Evolutionary conservation across 2,113 vertebrate genomes (phyloP).

Genomic region (Xenus cinereus): DNA sequence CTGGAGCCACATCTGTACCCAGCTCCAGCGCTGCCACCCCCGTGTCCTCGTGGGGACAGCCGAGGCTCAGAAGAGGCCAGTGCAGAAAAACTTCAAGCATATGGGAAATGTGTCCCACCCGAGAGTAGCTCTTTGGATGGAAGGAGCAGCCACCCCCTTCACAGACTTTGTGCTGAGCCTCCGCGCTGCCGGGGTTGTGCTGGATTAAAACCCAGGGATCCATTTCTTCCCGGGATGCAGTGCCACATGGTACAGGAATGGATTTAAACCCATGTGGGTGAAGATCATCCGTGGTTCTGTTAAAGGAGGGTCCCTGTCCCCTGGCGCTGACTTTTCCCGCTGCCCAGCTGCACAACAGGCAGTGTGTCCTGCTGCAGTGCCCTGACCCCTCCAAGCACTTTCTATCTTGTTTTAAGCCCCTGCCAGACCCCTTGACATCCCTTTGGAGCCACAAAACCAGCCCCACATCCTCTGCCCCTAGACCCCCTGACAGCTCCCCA

Average conservation of each 20-base stretch:
- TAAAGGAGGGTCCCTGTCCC: neutral
- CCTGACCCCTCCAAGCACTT: neutral
- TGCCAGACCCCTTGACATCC: rapidly evolving
- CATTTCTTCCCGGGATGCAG: neutral
- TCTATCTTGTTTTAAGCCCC: neutral
- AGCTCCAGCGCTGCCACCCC: neutral
- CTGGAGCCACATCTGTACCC: neutral
- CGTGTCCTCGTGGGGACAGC: rapidly evolving
- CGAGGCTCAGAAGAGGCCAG: neutral
- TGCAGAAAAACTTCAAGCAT: neutral
- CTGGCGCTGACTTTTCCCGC: rapidly evolving
- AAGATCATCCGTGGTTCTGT: rapidly evolving
- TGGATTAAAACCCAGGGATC: neutral
- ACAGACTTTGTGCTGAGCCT: neutral
- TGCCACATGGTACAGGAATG: neutral
- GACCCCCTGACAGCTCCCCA: neutral
- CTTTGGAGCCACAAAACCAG: rapidly evolving
- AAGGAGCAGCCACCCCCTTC: neutral
- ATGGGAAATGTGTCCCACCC: neutral
- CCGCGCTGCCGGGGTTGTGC: too few relatives aligned
- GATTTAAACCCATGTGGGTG: neutral
- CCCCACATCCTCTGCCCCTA: neutral
- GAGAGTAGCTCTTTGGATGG: too few relatives aligned
- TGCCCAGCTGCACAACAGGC: neutral
- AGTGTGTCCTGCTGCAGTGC: neutral